Base-by-base conservation (phyloP, 2,888 invertebrate genomes). In the Brenthis hecate region DNA sequence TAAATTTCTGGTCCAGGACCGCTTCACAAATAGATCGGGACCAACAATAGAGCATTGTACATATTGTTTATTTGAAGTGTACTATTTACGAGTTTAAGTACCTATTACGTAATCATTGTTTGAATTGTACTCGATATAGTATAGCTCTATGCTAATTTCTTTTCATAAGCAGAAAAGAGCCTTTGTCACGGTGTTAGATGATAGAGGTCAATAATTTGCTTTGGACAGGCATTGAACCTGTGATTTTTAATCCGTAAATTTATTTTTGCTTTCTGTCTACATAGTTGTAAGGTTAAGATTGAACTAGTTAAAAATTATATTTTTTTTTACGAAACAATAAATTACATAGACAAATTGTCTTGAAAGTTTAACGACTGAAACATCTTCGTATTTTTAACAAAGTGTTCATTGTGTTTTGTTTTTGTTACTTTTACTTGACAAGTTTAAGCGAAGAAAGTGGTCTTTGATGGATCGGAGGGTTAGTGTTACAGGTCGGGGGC, bases 401-500 rank as follows among this genome's bases (percentile, higher is more conserved):
- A 14, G 57, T 58, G 62, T 57, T 19, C 56, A 62, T 56, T 63
- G 63, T 63, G 56, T 62, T 53, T 6, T 60, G 14, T 61, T 67
- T 61, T 67, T 67, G 61, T 67, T 67, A 61, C 60, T 50, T 50
- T 67, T 56, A 62, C 60, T 60, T 56, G 51, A 62, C 66, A 56
- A 61, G 66, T 62, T 62, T 51, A 69, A 70, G 63, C 63, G 68
- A 67, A 58, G 71, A 73, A 73, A 71, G 71, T 71, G 64, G 61
- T 71, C 72, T 67, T 69, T 65, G 73, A 73, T 71, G 69, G 72
- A 72, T 68, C 68, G 72, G 71, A 70, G 70, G 73, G 74, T 74
- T 77, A 73, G 75, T 74, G 72, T 73, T 76, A 74, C 76, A 74
- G 28, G 55, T 43, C 50, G 16, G 32, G 63, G 19, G 58, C 0